Evolutionary conservation across 2,113 vertebrate species (phyloP).

Genomic region (Corythaixoides concolor): DNA sequence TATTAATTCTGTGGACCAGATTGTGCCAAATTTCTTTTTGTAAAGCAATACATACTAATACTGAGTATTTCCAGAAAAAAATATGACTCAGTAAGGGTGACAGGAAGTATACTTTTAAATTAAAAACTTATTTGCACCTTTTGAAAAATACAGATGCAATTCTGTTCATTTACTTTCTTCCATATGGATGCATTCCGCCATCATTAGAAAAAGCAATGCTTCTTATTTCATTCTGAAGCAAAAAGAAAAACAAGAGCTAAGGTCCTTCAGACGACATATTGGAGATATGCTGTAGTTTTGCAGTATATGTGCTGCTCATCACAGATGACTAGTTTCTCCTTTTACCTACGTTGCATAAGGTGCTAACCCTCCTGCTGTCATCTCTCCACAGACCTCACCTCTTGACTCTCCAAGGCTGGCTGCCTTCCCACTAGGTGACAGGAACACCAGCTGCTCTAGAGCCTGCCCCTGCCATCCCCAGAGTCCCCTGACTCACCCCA

Average conservation of each 20-base stretch:
- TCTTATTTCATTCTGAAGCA: not conserved
- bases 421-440: not conserved
- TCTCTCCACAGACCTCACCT: not conserved
- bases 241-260: not conserved
- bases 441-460: not conserved
- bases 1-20: not conserved
- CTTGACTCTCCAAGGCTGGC: not conserved
- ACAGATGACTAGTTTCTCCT: not conserved
- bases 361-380: not conserved
- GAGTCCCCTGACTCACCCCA: not conserved
- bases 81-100: not conserved
- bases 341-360: accelerated
- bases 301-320: accelerated
- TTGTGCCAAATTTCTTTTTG: not conserved
- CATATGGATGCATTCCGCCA: not conserved
- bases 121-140: not conserved
- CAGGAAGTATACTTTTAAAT: not conserved
- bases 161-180: not conserved
- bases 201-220: not conserved
- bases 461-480: not conserved
- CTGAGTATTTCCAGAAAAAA: not conserved
- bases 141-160: not conserved
- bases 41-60: not conserved
- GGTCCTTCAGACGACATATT: not conserved
- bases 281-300: not conserved